Evolutionary conservation across 2,113 vertebrate species (phyloP).

Genomic region (Chaetorhynchus papuensis): DNA sequence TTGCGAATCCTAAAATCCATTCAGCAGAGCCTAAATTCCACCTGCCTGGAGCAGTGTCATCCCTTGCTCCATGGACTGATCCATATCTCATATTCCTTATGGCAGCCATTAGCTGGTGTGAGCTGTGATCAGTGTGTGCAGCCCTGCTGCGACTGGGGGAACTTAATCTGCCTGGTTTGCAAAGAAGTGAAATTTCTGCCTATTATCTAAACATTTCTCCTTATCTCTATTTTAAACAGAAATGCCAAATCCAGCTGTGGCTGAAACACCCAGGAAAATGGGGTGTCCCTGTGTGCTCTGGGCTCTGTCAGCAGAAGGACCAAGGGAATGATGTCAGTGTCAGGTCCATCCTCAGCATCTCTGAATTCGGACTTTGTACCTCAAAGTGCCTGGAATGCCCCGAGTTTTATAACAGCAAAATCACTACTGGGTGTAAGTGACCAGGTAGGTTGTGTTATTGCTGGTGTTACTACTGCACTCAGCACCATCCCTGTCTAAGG

Average conservation of each 20-base stretch:
- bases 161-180: not conserved
- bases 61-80: not conserved
- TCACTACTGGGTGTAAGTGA: not conserved
- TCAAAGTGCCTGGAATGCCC: not conserved
- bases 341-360: not conserved
- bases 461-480: not conserved
- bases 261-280: not conserved
- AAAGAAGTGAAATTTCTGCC: not conserved
- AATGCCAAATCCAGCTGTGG: not conserved
- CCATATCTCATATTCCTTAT: not conserved
- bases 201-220: not conserved
- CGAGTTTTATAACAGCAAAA: not conserved
- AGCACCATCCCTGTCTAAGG: not conserved
- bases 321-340: not conserved
- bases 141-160: not conserved
- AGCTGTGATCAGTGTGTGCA: not conserved
- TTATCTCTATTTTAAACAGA: not conserved
- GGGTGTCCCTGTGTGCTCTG: accelerated
- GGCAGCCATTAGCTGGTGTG: constrained; percentile 45
- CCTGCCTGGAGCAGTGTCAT: not conserved
- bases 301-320: not conserved
- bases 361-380: not conserved
- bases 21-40: not conserved
- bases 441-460: not conserved
- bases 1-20: not conserved